Conservation (phyloP, 1,140 invertebrate genomes). For the Drosophila sproati region DNA sequence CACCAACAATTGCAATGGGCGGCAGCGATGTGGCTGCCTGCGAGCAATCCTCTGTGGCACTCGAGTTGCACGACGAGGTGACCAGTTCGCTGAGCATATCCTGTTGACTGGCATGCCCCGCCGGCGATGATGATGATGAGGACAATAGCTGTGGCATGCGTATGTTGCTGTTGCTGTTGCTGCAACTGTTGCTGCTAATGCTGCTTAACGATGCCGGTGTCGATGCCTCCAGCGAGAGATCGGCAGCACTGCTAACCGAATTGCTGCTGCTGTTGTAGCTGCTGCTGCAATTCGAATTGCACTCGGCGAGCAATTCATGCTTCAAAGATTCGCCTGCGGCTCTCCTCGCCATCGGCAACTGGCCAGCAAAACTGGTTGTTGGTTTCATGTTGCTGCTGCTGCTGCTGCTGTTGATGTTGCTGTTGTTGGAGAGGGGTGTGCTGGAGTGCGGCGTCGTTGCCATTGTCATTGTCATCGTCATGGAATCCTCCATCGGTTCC, state of each 20-base stretch:
- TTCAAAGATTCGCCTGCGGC: conserved; percentile 16
- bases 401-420: conserved; percentile 19
- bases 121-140: conserved; percentile 29
- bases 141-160: too few species aligned
- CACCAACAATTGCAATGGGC: conserved; percentile 6
- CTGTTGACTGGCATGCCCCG: conserved; percentile 58
- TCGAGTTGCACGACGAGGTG: conserved; percentile 76
- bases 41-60: conserved; percentile 65
- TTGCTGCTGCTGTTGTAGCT: conserved; percentile 60
- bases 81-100: conserved; percentile 80
- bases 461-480: too few species aligned
- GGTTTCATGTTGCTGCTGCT: conserved; percentile 24
- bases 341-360: conserved; percentile 42
- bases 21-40: conserved; percentile 35
- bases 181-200: conserved; percentile 36
- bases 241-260: conserved; percentile 75
- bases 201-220: conserved; percentile 61
- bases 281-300: conserved; percentile 73
- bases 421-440: conserved; percentile 56
- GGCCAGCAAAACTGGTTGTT: conserved; percentile 58
- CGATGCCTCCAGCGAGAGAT: conserved; percentile 77
- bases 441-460: conserved; percentile 18
- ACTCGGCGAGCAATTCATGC: conserved; percentile 54
- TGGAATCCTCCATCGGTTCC: conserved; percentile 58
- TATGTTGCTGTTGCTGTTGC: conserved; percentile 19